Evolutionary conservation across 2,797 vertebrate genomes (phyloP).

Genomic region (Oreochromis grahami): DNA sequence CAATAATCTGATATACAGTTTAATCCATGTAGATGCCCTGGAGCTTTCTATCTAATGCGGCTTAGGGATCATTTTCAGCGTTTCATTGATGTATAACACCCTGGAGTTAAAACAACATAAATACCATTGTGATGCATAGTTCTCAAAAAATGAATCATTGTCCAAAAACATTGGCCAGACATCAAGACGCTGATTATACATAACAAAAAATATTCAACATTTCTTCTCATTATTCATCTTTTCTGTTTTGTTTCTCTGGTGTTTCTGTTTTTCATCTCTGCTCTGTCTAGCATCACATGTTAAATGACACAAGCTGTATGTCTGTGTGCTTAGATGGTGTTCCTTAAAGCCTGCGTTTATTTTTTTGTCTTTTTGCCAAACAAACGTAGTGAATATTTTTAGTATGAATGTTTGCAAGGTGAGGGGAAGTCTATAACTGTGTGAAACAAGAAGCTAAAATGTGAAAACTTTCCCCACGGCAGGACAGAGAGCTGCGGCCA

Average conservation of each 20-base stretch:
- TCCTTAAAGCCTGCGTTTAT: background rate
- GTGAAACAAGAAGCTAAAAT: background rate
- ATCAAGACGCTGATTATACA: background rate
- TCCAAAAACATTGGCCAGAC: background rate
- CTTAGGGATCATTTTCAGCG: background rate
- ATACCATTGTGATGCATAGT: background rate
- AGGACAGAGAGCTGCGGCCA: constrained; percentile 78
- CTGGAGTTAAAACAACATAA: background rate
- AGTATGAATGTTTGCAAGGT: background rate
- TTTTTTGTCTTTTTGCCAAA: background rate
- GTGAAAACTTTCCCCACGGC: constrained; percentile 20
- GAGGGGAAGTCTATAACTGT: background rate
- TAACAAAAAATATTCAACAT: background rate
- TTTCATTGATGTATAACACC: background rate
- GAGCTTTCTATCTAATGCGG: background rate
- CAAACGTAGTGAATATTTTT: background rate
- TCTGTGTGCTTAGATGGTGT: background rate
- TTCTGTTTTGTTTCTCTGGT: background rate
- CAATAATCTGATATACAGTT: background rate
- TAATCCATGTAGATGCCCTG: background rate
- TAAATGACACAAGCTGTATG: background rate
- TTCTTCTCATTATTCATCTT: background rate
- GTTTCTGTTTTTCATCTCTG: background rate
- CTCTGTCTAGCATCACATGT: background rate
- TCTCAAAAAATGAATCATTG: background rate